Base-by-base conservation (phyloP, 2,113 vertebrate species). In the Callipepla californica region DNA sequence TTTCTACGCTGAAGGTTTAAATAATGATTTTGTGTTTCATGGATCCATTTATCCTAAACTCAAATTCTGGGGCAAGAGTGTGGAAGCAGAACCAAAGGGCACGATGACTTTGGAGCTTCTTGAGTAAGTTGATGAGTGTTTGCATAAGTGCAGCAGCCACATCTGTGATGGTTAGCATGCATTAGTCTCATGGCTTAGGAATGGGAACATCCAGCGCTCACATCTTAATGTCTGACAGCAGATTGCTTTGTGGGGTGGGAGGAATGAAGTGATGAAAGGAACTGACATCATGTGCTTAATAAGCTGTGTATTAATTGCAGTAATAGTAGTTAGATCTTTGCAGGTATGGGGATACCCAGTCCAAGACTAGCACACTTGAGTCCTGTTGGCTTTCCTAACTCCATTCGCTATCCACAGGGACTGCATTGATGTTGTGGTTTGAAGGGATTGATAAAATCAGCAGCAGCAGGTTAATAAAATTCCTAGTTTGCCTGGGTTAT, bases 41-140 rank as follows among this genome's bases (percentile, higher is more conserved):
- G 99, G 99, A 84, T 99, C 99, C 45, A 99, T 99, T 95, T 99
- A 99, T 91, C 99, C 99, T 62, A 99, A 99, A 95, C 98, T 99
- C 44, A 99, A 99, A 94, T 99, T 99, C 95, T 99, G 99, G 99
- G 99, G 99, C 11, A 99, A 99, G 96, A 99, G 99, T 2, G 99
- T 99, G 78, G 99, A 99, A 97, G 99, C 99, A 0, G 99, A 99
- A 92, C 99, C 99, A 55, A 99, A 98, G 93, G 99, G 99, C 90
- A 97, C 98, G 14, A 99, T 99, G 96, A 99, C 99, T n/a, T 97
- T 99, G 96, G 99, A 99, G 96, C 98, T 99, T 50, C 98, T 99
- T 76, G 98, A 98, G 99, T 99, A 96, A 98, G 99, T 98, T 50
- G 36, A 48, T 65, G 26, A 40, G 14, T 48, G 68, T 83, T 11